Base-by-base conservation (phyloP, 2,797 vertebrate genomes). In the Hoplostethus mediterraneus region DNA sequence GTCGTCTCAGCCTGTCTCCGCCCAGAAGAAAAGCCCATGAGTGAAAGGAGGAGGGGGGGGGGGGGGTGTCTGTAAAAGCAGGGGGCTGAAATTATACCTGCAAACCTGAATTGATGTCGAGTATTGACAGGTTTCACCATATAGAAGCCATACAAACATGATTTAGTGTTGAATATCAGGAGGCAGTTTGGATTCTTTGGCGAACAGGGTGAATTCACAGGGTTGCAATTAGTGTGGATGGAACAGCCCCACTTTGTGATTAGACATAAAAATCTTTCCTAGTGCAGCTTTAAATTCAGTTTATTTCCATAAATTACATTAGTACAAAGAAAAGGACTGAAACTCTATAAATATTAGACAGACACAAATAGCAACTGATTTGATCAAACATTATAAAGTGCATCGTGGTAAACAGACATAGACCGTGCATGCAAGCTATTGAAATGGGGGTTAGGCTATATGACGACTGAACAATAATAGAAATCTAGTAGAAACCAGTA, bases 401-500 rank as follows among this genome's bases (percentile, higher is more conserved):
- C 82, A 12, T 65, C 0, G 47, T 56, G 75, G 73, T 61, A 59
- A 87, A 52, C 17, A 52, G 36, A 83, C 73, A 67, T 65, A 30
- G 12, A 70, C 51, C n/a, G 71, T 77, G 64, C 81, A 85, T 85
- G 86, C 82, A 76, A 62, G 21, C 69, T 4, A 5, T 68, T 54
- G 59, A 64, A 71, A 82, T 17, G 80, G 79, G 77, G 79, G 80
- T 82, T 45, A 76, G 12, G 61, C 79, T 44, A 70, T 6, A 48
- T 42, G 68, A 67, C 4, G 28, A 67, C 45, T 51, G 75, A 76
- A 31, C 48, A 63, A 25, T 17, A 12, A 72, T 83, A 85, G 44
- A 87, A 89, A 89, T 88, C 77, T 83, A 5, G 73, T 87, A 91
- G 87, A 87, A 89, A 85, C 68, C 63, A 61, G 71, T 77, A 78